Evolutionary conservation across 1,140 invertebrate species (phyloP), one percentile per base, ranked within the genome.

Genomic region (Campoletis sonorensis): DNA sequence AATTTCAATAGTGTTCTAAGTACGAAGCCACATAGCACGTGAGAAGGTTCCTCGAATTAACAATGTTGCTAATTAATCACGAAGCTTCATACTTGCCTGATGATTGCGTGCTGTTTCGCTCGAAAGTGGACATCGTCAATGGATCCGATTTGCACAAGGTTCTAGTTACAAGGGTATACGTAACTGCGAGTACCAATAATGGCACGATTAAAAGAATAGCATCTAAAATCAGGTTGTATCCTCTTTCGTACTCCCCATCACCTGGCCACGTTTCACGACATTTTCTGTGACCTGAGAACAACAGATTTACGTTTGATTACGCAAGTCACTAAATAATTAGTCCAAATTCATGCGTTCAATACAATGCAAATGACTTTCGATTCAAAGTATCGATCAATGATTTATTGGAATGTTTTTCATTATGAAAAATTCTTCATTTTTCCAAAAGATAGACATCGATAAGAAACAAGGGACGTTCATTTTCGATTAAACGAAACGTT

Each of bases 131-230:
- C 76, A 78, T 78, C 10, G 76, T 78, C 76, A 67, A 16, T 11
- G 76, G 76, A 78, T 78, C 76, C 58, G 76, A 78, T 78, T 85
- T 85, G 86, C 88, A 89, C 4, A 91, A 83, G 26, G 89, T 91
- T 79, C 83, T 84, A 30, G 88, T 88, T 40, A 95, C 94, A 70
- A 92, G 87, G 30, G 87, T 87, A 85, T 93, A 93, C n/a, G 92
- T 92, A 4, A 89, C 85, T 0, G 88, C 90, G 91, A 94, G 94
- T 49, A 94, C 88, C 8, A 93, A 70, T 10, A 94, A 87, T 0
- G 94, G 94, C 27, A 93, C 79, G 11, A 94, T 85, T 21, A 94
- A 87, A n/a, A 94, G 88, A 1, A 93, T 79, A 4, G 93, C 84
- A 81, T 93, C 92, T 23, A 94, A 89, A 18, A 93, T 85, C 40